Conservation (phyloP, 1,140 invertebrate species). For the Bombus consobrinus region DNA sequence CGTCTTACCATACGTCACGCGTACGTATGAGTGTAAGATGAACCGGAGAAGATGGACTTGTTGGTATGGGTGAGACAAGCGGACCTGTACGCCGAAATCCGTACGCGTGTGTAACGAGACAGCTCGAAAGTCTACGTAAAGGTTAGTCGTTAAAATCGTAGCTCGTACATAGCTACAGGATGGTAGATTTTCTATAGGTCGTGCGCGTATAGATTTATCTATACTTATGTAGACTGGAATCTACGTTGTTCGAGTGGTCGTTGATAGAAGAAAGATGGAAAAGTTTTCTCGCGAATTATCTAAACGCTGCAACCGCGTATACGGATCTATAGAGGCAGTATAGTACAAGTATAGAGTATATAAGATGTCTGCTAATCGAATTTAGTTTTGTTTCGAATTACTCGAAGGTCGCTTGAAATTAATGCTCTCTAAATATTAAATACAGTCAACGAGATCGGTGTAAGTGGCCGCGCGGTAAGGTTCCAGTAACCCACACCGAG, state of each 20-base stretch:
- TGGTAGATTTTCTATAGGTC: not conserved
- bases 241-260: not conserved
- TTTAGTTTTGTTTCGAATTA: too few species aligned
- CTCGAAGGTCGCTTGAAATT: too few species aligned
- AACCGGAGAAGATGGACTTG: not conserved
- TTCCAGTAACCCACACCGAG: too few species aligned
- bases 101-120: not conserved
- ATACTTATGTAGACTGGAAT: not conserved
- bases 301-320: not conserved
- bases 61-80: slow-evolving; percentile 6
- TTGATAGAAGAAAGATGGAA: not conserved
- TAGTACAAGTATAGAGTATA: too few species aligned
- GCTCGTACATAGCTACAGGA: not conserved
- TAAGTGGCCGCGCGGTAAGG: too few species aligned
- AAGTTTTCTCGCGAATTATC: not conserved
- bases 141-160: not conserved
- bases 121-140: not conserved
- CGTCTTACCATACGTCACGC: not conserved
- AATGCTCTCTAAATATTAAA: too few species aligned
- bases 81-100: not conserved
- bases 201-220: not conserved
- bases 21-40: not conserved
- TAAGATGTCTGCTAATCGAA: too few species aligned
- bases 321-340: too few species aligned
- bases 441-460: too few species aligned